Conservation (phyloP, 2,797 vertebrate species). For the Hoplostethus mediterraneus region DNA sequence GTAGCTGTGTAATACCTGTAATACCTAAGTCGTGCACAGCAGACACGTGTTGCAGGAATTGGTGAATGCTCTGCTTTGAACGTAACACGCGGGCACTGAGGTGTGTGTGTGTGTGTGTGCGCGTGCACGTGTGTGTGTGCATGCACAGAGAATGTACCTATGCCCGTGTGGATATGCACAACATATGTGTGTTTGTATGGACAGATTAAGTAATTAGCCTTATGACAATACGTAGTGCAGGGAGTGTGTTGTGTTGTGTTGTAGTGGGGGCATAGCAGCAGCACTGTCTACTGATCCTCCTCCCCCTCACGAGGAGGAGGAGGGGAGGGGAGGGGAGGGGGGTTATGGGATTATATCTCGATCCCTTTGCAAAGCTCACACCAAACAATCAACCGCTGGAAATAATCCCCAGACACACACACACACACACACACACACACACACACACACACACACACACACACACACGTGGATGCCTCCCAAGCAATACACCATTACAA, state of each 20-base stretch:
- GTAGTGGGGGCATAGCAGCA: background rate
- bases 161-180: too few species aligned
- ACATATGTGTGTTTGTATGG: too few species aligned
- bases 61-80: slow-evolving; percentile 12
- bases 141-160: background rate
- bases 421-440: slow-evolving; percentile 45
- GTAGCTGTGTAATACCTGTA: background rate
- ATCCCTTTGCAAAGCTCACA: slow-evolving; percentile 83
- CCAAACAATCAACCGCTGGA: slow-evolving; percentile 83
- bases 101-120: background rate
- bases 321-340: slow-evolving; percentile 15
- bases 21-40: background rate
- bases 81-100: background rate
- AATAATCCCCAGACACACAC: slow-evolving; percentile 77
- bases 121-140: background rate
- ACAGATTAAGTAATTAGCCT: background rate
- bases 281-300: slow-evolving; percentile 18
- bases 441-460: slow-evolving; percentile 44
- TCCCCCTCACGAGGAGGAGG: slow-evolving; percentile 40
- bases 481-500: background rate
- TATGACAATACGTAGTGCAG: background rate
- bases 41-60: slow-evolving; percentile 47
- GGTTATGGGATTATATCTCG: slow-evolving; percentile 80
- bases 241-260: background rate
- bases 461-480: slow-evolving; percentile 17